Evolutionary conservation across 2,888 invertebrate species (phyloP).

Genomic region (Pyralis farinalis): DNA sequence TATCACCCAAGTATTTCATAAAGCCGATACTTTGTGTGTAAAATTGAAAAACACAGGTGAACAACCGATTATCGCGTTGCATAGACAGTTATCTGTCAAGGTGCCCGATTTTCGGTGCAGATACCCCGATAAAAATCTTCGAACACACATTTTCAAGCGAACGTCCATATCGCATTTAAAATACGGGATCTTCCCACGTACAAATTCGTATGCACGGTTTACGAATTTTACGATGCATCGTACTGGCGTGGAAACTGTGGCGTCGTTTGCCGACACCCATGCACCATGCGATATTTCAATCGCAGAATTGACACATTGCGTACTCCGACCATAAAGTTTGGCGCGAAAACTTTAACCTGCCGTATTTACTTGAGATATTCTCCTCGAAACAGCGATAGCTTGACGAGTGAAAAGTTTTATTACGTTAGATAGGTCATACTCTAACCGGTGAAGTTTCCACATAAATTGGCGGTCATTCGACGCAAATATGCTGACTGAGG

Average conservation of each 20-base stretch:
- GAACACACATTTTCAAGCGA: slow-evolving; percentile 17
- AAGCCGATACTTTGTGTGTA: background rate
- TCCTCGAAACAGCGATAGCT: slow-evolving; percentile 64
- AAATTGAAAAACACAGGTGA: slow-evolving; percentile 15
- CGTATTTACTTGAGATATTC: slow-evolving; percentile 75
- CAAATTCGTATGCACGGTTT: slow-evolving; percentile 38
- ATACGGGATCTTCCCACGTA: slow-evolving; percentile 33
- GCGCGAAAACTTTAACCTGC: slow-evolving; percentile 72
- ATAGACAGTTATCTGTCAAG: slow-evolving; percentile 33
- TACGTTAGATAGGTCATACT: slow-evolving; percentile 74
- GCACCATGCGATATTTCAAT: slow-evolving; percentile 70
- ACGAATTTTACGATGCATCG: slow-evolving; percentile 51
- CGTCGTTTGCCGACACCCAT: slow-evolving; percentile 80
- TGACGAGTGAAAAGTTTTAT: slow-evolving; percentile 78
- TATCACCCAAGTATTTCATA: background rate
- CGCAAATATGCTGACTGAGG: slow-evolving; percentile 80
- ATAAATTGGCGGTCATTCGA: slow-evolving; percentile 81
- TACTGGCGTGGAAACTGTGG: slow-evolving; percentile 80
- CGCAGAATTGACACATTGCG: slow-evolving; percentile 73
- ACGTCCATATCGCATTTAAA: slow-evolving; percentile 34
- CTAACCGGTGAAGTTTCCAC: slow-evolving; percentile 75
- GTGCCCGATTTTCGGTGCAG: slow-evolving; percentile 32
- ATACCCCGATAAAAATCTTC: slow-evolving; percentile 27
- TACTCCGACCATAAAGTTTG: slow-evolving; percentile 63
- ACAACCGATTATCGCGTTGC: slow-evolving; percentile 26